Conservation (phyloP, 2,113 vertebrate species). For the Rhabdomys dilectus region DNA sequence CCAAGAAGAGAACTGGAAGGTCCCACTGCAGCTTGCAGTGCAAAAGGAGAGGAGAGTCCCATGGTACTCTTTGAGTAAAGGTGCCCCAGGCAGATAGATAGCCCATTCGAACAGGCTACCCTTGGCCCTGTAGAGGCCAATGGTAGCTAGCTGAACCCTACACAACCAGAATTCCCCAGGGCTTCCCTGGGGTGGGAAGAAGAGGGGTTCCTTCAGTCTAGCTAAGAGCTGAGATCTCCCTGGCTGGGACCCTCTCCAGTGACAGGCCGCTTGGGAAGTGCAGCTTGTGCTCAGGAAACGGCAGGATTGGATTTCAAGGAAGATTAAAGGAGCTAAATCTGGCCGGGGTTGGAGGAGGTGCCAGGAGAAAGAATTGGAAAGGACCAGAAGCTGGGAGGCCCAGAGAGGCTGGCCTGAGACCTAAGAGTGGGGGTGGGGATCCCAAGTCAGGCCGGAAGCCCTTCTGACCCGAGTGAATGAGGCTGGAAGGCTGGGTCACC, state of each 20-base stretch:
- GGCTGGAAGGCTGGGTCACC: slow-evolving; percentile 66
- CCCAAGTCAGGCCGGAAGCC: slow-evolving; percentile 61
- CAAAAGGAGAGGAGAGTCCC: background rate
- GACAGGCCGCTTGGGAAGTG: slow-evolving; percentile 69
- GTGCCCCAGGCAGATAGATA: background rate
- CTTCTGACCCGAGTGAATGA: slow-evolving; percentile 50
- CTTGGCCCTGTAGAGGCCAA: background rate
- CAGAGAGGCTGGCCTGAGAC: background rate
- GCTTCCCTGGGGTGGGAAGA: background rate
- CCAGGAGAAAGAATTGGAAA: background rate
- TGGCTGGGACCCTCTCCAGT: background rate
- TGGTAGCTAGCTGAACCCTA: background rate
- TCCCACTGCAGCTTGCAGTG: background rate
- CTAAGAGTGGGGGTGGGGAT: slow-evolving; percentile 56
- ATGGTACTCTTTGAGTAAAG: background rate
- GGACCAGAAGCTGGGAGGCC: background rate
- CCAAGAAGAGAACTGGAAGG: background rate
- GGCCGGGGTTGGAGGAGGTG: slow-evolving; percentile 70
- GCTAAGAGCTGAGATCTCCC: background rate
- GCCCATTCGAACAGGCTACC: background rate
- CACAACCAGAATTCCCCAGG: background rate
- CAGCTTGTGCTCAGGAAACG: slow-evolving; percentile 73
- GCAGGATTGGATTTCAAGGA: slow-evolving; percentile 72
- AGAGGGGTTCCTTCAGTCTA: background rate
- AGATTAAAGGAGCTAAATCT: slow-evolving; percentile 83